Base-by-base conservation (phyloP, 2,113 vertebrate species). In the Cettia cetti region DNA sequence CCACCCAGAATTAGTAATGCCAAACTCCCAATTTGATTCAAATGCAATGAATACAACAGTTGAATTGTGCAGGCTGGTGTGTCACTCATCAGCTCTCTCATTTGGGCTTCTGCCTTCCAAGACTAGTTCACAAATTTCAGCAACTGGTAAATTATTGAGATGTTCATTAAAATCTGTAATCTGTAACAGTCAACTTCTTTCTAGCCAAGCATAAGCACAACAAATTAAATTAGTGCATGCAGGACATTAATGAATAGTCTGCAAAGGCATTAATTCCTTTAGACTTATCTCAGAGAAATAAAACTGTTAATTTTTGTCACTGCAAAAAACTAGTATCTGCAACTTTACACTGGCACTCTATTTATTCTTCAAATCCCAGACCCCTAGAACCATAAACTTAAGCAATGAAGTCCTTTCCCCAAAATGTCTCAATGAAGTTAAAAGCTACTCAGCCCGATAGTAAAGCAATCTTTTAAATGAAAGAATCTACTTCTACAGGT, bases 1-100 rank as follows among this genome's bases (percentile, higher is more conserved):
- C 93, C 93, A 97, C 93, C 91, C 96, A 96, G 94, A 96, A 96
- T 96, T 96, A 94, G 92, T 84, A 96, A 92, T 95, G 96, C 94
- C 95, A 97, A 97, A 95, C 94, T 96, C 96, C 69, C 40, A 74
- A 95, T 95, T 96, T 61, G 94, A 95, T 95, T 96, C 91, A 86
- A 95, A 95, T 71, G 93, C 77, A 91, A 75, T 61, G 89, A 95
- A 92, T 68, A 95, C 92, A 95, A 90, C 93, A 96, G 90, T 78
- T 7, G 6, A 92, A 94, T 90, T 78, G 72, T 96, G 80, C 86
- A 27, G 87, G 80, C 60, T 95, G 71, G 92, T 76, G 56, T 90
- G 89, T 91, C 83, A 74, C 64, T 94, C 89, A 94, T 44, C 74
- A 90, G 82, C 54, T 86, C 72, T 69, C 85, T 86, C 86, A 86